Conservation (phyloP, 2,797 vertebrate species). For the Vipera latastei region DNA sequence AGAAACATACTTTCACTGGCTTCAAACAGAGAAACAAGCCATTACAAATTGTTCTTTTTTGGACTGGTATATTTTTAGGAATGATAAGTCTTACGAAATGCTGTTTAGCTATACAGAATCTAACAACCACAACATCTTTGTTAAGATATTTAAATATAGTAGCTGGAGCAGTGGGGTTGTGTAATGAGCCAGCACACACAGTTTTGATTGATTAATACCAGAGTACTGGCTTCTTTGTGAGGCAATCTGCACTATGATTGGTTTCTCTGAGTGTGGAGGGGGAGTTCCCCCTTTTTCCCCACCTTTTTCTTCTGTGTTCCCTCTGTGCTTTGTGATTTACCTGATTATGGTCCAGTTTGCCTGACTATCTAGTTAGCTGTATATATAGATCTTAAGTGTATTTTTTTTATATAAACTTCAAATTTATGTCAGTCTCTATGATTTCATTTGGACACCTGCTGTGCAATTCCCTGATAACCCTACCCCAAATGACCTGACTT, state of each 20-base stretch:
- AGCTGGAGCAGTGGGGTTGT: not conserved
- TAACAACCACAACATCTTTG: not conserved
- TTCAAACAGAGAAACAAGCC: not conserved
- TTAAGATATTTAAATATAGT: not conserved
- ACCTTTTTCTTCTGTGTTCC: not conserved
- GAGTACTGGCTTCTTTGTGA: not conserved
- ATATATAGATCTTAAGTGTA: not conserved
- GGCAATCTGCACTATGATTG: not conserved
- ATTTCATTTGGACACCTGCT: not conserved
- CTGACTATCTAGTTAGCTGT: not conserved
- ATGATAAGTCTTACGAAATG: not conserved
- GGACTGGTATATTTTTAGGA: not conserved
- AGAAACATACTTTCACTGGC: not conserved
- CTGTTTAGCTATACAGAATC: not conserved
- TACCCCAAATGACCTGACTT: not conserved
- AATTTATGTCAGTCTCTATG: not conserved
- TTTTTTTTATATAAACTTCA: not conserved
- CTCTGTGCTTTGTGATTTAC: not conserved
- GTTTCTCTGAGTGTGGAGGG: not conserved
- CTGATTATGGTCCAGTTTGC: not conserved
- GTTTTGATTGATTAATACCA: not conserved
- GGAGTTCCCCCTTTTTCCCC: not conserved
- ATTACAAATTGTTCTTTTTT: not conserved
- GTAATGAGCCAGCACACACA: not conserved
- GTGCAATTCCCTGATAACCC: not conserved